Conservation (phyloP, 2,888 invertebrate genomes). For the Electrophaes corylata region DNA sequence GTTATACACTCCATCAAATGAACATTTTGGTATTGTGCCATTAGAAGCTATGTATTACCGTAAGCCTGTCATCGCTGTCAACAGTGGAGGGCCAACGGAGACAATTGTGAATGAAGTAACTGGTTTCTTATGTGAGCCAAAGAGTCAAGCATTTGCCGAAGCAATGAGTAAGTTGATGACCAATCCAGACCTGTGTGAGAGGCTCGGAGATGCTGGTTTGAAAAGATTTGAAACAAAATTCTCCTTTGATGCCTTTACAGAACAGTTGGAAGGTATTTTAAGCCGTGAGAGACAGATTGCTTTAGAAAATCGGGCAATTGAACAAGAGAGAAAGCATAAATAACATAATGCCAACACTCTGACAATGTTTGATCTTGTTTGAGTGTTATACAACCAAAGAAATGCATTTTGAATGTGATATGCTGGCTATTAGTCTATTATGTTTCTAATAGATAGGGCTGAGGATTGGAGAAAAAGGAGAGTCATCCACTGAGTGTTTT, state of each 20-base stretch:
- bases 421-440: constrained; percentile 7
- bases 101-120: constrained; percentile 92
- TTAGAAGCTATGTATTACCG: constrained; percentile 98
- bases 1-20: constrained; percentile 97
- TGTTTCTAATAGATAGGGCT: constrained; percentile 1
- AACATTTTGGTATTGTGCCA: constrained; percentile 99
- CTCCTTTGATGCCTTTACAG: constrained; percentile 92
- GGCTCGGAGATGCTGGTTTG: constrained; percentile 90
- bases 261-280: constrained; percentile 85
- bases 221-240: constrained; percentile 91
- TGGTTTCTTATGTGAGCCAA: constrained; percentile 91
- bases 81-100: constrained; percentile 98
- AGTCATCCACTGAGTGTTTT: background rate
- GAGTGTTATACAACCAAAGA: constrained; percentile 61
- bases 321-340: constrained; percentile 71
- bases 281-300: constrained; percentile 73
- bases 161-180: constrained; percentile 89
- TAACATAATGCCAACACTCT: constrained; percentile 72
- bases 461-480: background rate
- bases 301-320: constrained; percentile 71
- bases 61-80: constrained; percentile 97
- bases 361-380: constrained; percentile 79
- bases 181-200: constrained; percentile 83
- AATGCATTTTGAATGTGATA: constrained; percentile 23
- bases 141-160: constrained; percentile 88